These are phyloP conservation scores for Eulacestoma nigropectus DNA, from an alignment of 2,113 vertebrate genomes.

Conservation along the genomic window DNA sequence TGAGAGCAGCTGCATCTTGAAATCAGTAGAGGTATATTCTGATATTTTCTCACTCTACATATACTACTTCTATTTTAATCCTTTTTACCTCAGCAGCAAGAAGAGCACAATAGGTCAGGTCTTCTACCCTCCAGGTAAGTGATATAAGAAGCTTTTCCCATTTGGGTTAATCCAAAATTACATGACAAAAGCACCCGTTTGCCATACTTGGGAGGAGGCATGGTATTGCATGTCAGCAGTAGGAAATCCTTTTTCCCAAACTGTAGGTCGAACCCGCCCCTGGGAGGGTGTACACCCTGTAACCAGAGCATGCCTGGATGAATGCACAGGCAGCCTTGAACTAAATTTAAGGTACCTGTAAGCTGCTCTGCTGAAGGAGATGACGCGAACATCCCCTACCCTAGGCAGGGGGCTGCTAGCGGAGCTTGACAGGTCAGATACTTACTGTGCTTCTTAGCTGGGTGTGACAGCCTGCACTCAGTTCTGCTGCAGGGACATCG, in stretches of 20 bases:
- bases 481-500: accelerated
- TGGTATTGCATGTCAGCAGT: background rate
- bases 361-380: background rate
- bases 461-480: background rate
- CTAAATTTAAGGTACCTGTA: background rate
- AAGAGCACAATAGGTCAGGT: background rate
- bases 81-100: background rate
- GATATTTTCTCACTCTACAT: background rate
- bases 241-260: background rate
- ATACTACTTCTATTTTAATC: background rate
- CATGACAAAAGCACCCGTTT: background rate
- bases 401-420: background rate
- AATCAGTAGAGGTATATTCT: background rate
- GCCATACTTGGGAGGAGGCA: background rate
- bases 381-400: background rate
- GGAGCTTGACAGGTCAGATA: background rate
- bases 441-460: background rate
- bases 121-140: background rate
- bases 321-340: background rate
- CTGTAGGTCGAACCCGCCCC: accelerated
- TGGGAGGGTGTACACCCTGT: background rate
- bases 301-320: background rate
- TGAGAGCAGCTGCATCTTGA: background rate
- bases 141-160: background rate
- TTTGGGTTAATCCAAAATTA: background rate